Evolutionary conservation across 2,113 vertebrate genomes (phyloP).

Genomic region (human (Homo sapiens)): DNA sequence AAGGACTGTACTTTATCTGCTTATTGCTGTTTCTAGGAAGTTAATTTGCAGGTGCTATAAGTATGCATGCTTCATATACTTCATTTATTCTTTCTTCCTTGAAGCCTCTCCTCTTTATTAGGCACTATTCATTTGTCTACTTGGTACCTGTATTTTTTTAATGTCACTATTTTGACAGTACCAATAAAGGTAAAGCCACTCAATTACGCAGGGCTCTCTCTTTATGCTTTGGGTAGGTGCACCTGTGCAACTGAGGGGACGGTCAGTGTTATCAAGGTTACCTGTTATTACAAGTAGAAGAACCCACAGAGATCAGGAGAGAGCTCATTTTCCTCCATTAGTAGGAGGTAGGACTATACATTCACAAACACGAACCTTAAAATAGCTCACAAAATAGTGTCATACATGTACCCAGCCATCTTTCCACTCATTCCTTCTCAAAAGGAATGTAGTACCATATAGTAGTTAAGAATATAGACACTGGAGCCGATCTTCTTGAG

Average conservation of each 20-base stretch:
- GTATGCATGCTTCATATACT: constrained; percentile 45
- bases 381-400: background rate
- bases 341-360: background rate
- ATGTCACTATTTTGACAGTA: constrained; percentile 51
- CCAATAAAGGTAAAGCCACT: constrained; percentile 16
- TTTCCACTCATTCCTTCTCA: background rate
- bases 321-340: background rate
- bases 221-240: background rate
- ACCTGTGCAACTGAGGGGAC: background rate
- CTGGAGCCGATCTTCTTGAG: background rate
- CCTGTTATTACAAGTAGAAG: background rate
- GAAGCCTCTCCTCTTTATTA: constrained; percentile 60
- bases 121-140: constrained; percentile 39
- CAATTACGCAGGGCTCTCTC: background rate
- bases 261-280: background rate
- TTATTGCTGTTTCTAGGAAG: constrained; percentile 66
- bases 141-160: constrained; percentile 45
- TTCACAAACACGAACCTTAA: background rate
- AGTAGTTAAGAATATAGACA: background rate
- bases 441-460: background rate
- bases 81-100: constrained; percentile 58
- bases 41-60: constrained; percentile 74
- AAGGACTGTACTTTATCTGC: constrained; percentile 13
- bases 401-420: background rate
- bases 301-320: background rate